Evolutionary conservation across 2,113 vertebrate species (phyloP), one percentile per base, ranked within the genome.

Genomic region (Tachuris rubrigastra): DNA sequence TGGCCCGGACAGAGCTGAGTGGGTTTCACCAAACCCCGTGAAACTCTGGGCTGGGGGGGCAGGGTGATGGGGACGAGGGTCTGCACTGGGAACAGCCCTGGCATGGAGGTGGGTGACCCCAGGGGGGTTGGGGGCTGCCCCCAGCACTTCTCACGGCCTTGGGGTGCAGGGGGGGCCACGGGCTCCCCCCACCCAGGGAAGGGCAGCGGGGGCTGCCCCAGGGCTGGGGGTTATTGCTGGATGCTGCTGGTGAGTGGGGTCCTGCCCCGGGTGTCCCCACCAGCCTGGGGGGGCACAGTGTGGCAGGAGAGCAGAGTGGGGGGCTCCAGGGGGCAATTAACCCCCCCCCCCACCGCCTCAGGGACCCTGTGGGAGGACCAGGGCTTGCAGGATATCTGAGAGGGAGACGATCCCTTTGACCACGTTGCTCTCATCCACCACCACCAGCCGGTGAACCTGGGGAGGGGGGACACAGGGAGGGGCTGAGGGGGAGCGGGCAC

Each of bases 361-460:
- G 79, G 91, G 98, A 88, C 98, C 97, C 31, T 98, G 98, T 0
- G 98, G 99, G 49, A 99, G 98, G 75, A 99, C 99, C 78, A 99
- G 97, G 14, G 99, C 99, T 97, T 99, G 99, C 62, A 99, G 98
- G 96, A 99, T 99, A 96, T 99, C 99, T 1, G 99, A 99, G 56
- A 99, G 98, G 19, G 99, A 99, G 19, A 99, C 98, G 5, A 99
- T 99, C 50, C 99, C 99, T 96, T 99, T 99, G 87, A 99, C 99
- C 95, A 99, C 99, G 27, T 99, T 98, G 63, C 98, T 98, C 89
- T 99, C 99, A 12, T 99, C 99, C 95, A 99, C 99, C 85, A 99
- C 99, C 87, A 99, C 99, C 94, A 99, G 97, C 93, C 99, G 98
- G 97, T 99, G 99, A 93, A 99, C 99, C 99, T 99, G 95, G 67